Conservation (phyloP, 1,140 invertebrate species). For the Physella acuta region DNA sequence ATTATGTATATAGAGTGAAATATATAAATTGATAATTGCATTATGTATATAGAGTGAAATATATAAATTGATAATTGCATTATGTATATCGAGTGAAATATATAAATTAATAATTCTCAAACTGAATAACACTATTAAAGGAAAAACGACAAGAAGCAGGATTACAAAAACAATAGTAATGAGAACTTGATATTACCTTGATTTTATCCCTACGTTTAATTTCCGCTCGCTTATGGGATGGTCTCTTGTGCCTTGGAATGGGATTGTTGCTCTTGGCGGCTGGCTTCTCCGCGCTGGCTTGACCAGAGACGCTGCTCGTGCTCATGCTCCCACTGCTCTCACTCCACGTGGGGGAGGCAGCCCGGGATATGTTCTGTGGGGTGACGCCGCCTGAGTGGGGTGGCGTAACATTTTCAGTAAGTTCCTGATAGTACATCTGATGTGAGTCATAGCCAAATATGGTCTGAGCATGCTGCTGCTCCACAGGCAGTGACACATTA, state of each 20-base stretch:
- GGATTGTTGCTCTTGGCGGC: conserved; percentile 1
- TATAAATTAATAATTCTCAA: too few species aligned
- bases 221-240: conserved; percentile 34
- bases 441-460: neutral
- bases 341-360: conserved; percentile 22
- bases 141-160: too few species aligned
- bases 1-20: too few species aligned
- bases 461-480: neutral
- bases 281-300: neutral
- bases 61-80: too few species aligned
- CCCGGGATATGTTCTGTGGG: conserved; percentile 11
- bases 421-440: neutral
- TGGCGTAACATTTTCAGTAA: neutral
- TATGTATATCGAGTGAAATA: too few species aligned
- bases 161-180: too few species aligned
- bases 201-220: conserved; percentile 35
- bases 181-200: conserved; percentile 27
- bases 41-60: too few species aligned
- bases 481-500: neutral
- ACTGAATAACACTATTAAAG: too few species aligned
- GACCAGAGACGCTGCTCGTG: conserved; percentile 8
- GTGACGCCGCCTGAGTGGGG: conserved; percentile 16
- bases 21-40: too few species aligned
- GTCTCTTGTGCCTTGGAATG: conserved; percentile 33
- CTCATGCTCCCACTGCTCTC: conserved; percentile 27